These are phyloP conservation scores for Galleria mellonella DNA, from an alignment of 1,140 invertebrate species.

Conservation along the genomic window DNA sequence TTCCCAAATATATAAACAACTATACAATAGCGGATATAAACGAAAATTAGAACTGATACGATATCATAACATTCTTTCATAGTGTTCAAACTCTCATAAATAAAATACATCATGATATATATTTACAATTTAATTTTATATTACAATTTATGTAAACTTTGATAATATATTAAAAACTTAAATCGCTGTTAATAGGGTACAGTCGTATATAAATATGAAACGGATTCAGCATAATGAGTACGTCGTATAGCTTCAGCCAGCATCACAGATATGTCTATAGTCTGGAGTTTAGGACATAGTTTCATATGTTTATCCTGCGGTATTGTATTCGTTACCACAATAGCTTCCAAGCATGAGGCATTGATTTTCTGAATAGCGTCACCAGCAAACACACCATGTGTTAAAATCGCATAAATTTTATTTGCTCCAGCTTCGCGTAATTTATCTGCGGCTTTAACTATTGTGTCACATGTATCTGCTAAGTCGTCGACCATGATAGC, in stretches of 20 bases:
- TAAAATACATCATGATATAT: no score
- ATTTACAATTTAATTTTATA: no score
- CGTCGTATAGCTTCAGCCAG: slow-evolving; percentile 97
- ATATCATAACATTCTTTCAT: no score
- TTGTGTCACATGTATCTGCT: slow-evolving; percentile 99
- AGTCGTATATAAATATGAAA: slow-evolving; percentile 96
- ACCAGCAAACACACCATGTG: slow-evolving; percentile 99
- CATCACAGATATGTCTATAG: slow-evolving; percentile 99
- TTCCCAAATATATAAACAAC: no score
- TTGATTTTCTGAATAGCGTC: slow-evolving; percentile 98
- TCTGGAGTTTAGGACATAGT: slow-evolving; percentile 95
- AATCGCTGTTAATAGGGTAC: slow-evolving; percentile 90
- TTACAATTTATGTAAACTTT: no score
- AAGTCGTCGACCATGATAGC: slow-evolving; percentile 99
- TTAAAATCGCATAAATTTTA: slow-evolving; percentile 97
- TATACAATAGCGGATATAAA: no score
- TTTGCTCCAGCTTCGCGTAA: slow-evolving; percentile 96
- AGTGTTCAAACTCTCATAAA: no score
- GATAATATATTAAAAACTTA: no score
- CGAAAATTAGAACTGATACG: no score
- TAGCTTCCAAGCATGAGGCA: slow-evolving; percentile 97
- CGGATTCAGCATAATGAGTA: slow-evolving; percentile 98
- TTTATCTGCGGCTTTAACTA: slow-evolving; percentile 98
- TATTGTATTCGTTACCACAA: slow-evolving; percentile 99
- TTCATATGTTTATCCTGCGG: slow-evolving; percentile 99